Evolutionary conservation across 2,113 vertebrate genomes (phyloP).

Genomic region (Eretmochelys imbricata): DNA sequence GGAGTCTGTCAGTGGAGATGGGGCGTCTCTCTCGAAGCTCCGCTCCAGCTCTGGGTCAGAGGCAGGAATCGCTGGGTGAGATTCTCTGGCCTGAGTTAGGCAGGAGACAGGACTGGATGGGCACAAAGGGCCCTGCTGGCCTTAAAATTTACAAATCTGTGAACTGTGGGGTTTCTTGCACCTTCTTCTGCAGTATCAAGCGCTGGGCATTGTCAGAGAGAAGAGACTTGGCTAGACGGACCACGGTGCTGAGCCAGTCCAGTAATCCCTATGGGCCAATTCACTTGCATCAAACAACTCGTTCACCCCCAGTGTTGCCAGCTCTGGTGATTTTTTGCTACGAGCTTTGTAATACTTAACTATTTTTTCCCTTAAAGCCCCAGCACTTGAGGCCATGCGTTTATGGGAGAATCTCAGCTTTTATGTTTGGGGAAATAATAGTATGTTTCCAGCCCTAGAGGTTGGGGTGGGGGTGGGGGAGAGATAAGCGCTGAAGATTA

Average conservation of each 20-base stretch:
- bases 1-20: too few relatives aligned
- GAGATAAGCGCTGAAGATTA: not conserved
- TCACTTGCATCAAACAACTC: not conserved
- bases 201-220: not conserved
- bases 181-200: not conserved
- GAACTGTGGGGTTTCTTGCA: not conserved
- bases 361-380: not conserved
- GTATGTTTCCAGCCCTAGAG: not conserved
- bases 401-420: not conserved
- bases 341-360: not conserved
- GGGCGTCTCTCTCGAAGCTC: not conserved
- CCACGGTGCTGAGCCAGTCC: not conserved
- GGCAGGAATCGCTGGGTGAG: not conserved
- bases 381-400: not conserved
- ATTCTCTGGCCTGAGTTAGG: not conserved
- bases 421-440: not conserved
- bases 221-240: not conserved
- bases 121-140: not conserved
- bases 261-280: not conserved
- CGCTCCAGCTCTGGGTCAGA: not conserved
- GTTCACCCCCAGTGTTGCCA: not conserved
- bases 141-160: not conserved
- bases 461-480: accelerated
- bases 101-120: not conserved
- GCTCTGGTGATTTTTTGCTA: not conserved